Evolutionary conservation across 2,888 invertebrate species (phyloP).

Genomic region (Xanthostigma xanthostigma): DNA sequence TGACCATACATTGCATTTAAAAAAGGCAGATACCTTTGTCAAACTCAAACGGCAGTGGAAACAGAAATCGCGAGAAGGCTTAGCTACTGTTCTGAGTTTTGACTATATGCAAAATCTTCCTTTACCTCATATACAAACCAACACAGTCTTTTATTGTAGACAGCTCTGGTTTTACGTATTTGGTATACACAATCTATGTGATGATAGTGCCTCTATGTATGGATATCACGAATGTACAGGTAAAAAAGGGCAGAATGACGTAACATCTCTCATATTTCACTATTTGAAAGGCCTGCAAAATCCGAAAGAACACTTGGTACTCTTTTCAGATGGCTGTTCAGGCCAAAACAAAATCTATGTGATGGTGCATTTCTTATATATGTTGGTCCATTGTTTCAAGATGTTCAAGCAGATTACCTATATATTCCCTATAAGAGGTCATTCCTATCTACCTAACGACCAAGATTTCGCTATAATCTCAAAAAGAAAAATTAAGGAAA

Average conservation of each 20-base stretch:
- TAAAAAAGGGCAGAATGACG: slow-evolving; percentile 10
- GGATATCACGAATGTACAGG: slow-evolving; percentile 5
- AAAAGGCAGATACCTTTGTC: no score
- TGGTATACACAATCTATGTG: slow-evolving; percentile 6
- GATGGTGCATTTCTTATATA: slow-evolving; percentile 8
- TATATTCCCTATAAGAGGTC: slow-evolving; percentile 9
- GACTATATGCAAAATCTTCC: no score
- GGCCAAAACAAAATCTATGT: slow-evolving; percentile 9
- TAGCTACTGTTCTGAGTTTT: no score
- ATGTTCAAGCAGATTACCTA: slow-evolving; percentile 6
- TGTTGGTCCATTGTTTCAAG: slow-evolving; percentile 6
- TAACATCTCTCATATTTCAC: slow-evolving; percentile 8
- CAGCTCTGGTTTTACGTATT: slow-evolving; percentile 10
- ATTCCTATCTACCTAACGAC: slow-evolving; percentile 9
- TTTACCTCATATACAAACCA: no score
- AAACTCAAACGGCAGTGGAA: no score
- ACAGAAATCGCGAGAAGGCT: no score
- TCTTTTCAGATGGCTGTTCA: slow-evolving; percentile 8
- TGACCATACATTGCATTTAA: no score
- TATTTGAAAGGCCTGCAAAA: slow-evolving; percentile 3
- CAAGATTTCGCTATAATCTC: slow-evolving; percentile 8
- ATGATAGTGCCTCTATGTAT: slow-evolving; percentile 7
- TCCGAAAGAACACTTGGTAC: slow-evolving; percentile 6
- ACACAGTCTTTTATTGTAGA: slow-evolving; percentile 13
- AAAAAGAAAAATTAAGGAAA: slow-evolving; percentile 6